Evolutionary conservation across 2,113 vertebrate species (phyloP).

Genomic region (Maccullochella peelii): DNA sequence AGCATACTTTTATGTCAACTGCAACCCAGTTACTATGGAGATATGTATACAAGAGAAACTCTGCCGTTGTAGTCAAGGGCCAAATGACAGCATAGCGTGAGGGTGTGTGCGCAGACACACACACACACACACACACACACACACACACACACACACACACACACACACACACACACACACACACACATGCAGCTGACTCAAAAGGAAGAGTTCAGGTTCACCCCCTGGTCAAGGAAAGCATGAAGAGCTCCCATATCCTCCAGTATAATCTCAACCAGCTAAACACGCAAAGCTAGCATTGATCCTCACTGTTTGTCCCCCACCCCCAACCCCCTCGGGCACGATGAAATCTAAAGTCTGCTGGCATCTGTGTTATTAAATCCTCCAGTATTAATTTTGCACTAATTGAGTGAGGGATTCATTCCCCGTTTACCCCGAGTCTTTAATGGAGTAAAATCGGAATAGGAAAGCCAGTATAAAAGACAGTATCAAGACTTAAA

Average conservation of each 20-base stretch:
- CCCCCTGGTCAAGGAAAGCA: conserved; percentile 65
- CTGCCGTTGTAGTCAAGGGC: conserved; percentile 90
- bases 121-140: conserved; percentile 27
- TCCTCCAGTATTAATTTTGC: conserved; percentile 79
- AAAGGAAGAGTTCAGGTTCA: conserved; percentile 57
- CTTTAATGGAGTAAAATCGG: conserved; percentile 68
- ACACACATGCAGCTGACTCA: conserved; percentile 19
- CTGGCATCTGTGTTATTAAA: conserved; percentile 79
- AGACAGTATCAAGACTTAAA: conserved; percentile 75
- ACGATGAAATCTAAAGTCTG: conserved; percentile 74
- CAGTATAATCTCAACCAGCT: conserved; percentile 59
- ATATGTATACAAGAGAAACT: conserved; percentile 95
- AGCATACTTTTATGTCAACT: conserved; percentile 98
- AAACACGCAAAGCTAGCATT: conserved; percentile 63
- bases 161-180: conserved; percentile 24
- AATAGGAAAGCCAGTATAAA: conserved; percentile 69
- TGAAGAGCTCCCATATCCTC: conserved; percentile 33
- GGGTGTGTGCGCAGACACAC: conserved; percentile 60
- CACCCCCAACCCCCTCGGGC: conserved; percentile 58
- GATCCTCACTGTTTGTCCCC: conserved; percentile 67
- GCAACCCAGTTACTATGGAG: conserved; percentile 93
- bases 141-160: conserved; percentile 17
- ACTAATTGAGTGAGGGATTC: conserved; percentile 82
- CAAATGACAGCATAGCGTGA: conserved; percentile 90
- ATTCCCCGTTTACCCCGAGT: conserved; percentile 70